Base-by-base conservation (phyloP, 2,797 vertebrate genomes). In the Scomberomorus guttatus region DNA sequence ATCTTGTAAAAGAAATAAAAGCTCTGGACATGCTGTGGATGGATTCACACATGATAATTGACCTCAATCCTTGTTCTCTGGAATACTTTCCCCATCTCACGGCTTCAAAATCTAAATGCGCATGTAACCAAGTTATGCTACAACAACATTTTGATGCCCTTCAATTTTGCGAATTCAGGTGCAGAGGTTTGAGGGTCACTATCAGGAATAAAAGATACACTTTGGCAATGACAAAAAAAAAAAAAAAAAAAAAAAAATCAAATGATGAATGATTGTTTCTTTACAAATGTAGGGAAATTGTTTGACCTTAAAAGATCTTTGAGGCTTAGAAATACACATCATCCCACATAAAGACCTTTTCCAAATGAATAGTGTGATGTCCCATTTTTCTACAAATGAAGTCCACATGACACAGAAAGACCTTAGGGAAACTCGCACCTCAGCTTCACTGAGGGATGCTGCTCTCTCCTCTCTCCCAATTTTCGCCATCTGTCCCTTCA, bases 401-500 rank as follows among this genome's bases (percentile, higher is more conserved):
- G 29, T 58, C 29, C 22, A 24, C 24, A 25, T 27, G 5, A 25
- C 25, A 29, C 4, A 61, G 55, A 63, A 29, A 13, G 46, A 59
- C 39, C 25, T 39, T 14, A 39, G 69, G 44, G 77, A 77, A 17
- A 29, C 42, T 39, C 24, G 4, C 12, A 60, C 51, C 17, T 72
- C 51, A 55, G 6, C 69, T 55, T 56, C 60, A 42, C 44, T 39
- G 1, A 44, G 27, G 46, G 20, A 27, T 12, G 54, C 29, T 34
- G 44, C 27, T 48, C 27, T 17, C 12, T 27, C 44, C 51, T 39
- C 14, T 17, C 44, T 18, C 22, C 32, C 0, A 13, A 24, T 37
- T 62, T 1, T n/a, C 54, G 66, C 50, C 60, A 39, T 68, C 63
- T 22, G 60, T 81, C 63, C 52, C 75, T 79, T 25, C 18, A 57